Percentiles rank a stretch among this genome's conserved stretches.
Evolutionary conservation across 2,113 vertebrate genomes (phyloP).

Genomic region (Crotalus helleri): DNA sequence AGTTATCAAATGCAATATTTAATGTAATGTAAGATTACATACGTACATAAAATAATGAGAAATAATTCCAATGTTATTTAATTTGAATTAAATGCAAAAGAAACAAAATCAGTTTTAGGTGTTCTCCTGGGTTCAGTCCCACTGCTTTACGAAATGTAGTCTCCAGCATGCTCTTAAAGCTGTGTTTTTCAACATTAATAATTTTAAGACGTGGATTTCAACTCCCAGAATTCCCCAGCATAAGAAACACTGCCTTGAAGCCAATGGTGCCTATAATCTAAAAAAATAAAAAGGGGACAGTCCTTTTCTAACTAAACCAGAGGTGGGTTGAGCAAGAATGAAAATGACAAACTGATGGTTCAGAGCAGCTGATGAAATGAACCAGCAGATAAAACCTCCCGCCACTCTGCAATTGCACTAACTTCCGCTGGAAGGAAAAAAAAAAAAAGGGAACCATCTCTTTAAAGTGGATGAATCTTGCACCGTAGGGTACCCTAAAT

Average conservation of each 20-base stretch:
- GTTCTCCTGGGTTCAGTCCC: not conserved
- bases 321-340: constrained; percentile 51
- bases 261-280: not conserved
- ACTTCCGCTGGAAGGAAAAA: not conserved
- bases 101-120: not conserved
- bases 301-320: constrained; percentile 36
- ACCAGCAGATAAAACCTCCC: not conserved
- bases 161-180: not conserved
- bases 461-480: not conserved
- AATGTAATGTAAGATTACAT: not conserved
- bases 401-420: not conserved
- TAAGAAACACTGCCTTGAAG: not conserved
- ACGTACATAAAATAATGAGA: not conserved
- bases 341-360: not conserved
- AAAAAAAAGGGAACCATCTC: not conserved
- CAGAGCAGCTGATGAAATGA: not conserved
- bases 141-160: not conserved
- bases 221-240: not conserved
- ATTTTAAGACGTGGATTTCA: not conserved
- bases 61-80: not conserved
- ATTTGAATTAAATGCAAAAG: not conserved
- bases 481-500: not conserved
- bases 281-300: not conserved
- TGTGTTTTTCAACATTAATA: not conserved
- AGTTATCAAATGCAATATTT: not conserved